Conservation (phyloP, 2,113 vertebrate species). For the Datnioides undecimradiatus region DNA sequence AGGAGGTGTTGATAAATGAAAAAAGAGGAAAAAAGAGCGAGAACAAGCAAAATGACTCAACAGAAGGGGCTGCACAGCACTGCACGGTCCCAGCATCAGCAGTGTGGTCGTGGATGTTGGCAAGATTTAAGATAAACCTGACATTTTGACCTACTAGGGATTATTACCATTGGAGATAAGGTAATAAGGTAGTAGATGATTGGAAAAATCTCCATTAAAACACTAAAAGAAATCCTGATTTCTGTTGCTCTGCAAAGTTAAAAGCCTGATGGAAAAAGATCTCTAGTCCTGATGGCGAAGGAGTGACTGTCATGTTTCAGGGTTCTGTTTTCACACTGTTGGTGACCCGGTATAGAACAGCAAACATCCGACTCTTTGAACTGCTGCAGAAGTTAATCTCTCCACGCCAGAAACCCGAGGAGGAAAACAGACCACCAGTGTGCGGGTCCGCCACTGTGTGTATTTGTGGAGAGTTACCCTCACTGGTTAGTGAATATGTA, state of each 20-base stretch:
- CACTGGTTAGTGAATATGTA: neutral
- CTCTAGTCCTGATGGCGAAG: neutral
- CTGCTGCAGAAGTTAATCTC: slow-evolving; percentile 29
- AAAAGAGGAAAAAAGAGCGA: too few species aligned
- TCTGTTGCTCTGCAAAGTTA: neutral
- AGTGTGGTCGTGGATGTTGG: too few species aligned
- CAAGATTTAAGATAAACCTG: too few species aligned
- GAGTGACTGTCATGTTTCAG: slow-evolving; percentile 14
- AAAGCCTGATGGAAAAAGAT: neutral
- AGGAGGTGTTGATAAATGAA: too few species aligned
- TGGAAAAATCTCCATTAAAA: too few species aligned
- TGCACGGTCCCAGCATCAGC: too few species aligned
- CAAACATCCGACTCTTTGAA: slow-evolving; percentile 56
- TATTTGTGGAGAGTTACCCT: slow-evolving; percentile 10
- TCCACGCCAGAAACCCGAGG: slow-evolving; percentile 24
- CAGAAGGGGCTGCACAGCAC: too few species aligned
- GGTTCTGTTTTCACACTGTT: slow-evolving; percentile 38
- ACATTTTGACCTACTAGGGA: neutral
- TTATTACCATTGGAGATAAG: neutral
- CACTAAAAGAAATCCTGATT: neutral
- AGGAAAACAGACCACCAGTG: slow-evolving; percentile 33
- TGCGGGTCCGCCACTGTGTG: slow-evolving; percentile 16
- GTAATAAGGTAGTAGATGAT: neutral
- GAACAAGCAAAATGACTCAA: too few species aligned
- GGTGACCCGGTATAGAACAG: slow-evolving; percentile 29